Evolutionary conservation across 2,888 invertebrate species (phyloP).

Genomic region (Diadegma fenestrale): DNA sequence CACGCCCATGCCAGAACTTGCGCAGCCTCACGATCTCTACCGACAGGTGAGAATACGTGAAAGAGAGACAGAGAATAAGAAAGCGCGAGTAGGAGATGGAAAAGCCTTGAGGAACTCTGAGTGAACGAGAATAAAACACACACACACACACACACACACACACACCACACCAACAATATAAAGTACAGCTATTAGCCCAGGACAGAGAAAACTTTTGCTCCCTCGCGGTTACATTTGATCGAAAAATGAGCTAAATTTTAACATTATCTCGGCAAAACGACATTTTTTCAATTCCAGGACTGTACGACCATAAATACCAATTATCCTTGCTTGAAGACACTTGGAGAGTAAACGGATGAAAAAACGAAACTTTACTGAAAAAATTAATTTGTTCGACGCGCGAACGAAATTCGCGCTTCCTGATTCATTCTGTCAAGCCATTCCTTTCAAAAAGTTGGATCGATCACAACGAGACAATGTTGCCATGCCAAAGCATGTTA

Average conservation of each 20-base stretch:
- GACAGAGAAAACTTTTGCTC: conserved; percentile 24
- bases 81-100: conserved; percentile 13
- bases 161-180: not conserved
- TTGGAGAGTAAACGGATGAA: too few species aligned
- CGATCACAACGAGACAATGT: too few species aligned
- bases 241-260: conserved; percentile 2
- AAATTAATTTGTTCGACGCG: too few species aligned
- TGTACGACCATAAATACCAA: not conserved
- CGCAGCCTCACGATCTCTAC: conserved; percentile 36
- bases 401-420: too few species aligned
- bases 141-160: too few species aligned
- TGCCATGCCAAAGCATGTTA: too few species aligned
- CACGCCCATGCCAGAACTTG: conserved; percentile 66
- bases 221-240: not conserved
- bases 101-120: conserved; percentile 49
- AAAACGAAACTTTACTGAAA: too few species aligned
- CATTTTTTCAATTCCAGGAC: not conserved
- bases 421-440: too few species aligned
- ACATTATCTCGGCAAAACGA: not conserved
- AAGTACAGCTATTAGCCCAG: not conserved
- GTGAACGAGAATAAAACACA: conserved; percentile 6
- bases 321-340: too few species aligned
- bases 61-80: conserved; percentile 36
- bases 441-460: too few species aligned
- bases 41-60: conserved; percentile 62